Conservation (phyloP, 1,140 invertebrate species). For the Cylas formicarius region DNA sequence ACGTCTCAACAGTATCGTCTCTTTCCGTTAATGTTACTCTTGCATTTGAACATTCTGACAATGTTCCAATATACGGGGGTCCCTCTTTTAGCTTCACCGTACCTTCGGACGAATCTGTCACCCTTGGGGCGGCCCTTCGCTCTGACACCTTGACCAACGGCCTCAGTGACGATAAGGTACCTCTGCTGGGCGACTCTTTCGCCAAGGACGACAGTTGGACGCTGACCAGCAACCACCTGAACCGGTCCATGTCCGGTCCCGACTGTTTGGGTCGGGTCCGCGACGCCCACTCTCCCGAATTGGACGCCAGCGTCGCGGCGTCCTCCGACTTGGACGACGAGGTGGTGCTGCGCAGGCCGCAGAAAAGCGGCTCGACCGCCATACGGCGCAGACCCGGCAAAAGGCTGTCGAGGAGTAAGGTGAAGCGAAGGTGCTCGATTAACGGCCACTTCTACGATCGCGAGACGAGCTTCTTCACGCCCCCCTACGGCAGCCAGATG, state of each 20-base stretch:
- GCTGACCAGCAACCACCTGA: constrained; percentile 40
- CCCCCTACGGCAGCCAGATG: constrained; percentile 76
- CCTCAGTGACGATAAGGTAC: constrained; percentile 26
- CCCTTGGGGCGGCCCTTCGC: no score
- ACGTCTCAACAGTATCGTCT: no score
- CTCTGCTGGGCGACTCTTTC: constrained; percentile 20
- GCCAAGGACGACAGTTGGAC: constrained; percentile 30
- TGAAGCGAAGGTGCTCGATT: constrained; percentile 70
- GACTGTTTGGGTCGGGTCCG: constrained; percentile 50
- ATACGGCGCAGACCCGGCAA: constrained; percentile 63
- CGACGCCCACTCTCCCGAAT: constrained; percentile 35
- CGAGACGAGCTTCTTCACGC: constrained; percentile 82
- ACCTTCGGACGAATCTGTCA: no score
- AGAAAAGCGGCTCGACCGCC: constrained; percentile 56
- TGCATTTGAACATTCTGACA: no score
- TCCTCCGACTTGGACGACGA: constrained; percentile 36
- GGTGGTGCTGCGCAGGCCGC: constrained; percentile 38
- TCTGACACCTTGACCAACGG: no score
- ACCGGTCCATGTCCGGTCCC: constrained; percentile 62
- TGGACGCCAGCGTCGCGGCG: constrained; percentile 37
- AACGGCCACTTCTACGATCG: constrained; percentile 85
- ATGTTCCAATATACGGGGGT: no score
- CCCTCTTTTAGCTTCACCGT: no score
- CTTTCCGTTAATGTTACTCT: no score
- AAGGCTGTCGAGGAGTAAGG: constrained; percentile 57